Percentiles rank a stretch among this genome's conserved stretches.
phyloP scores from a whole-genome alignment of 2,113 vertebrate genomes.

The Anseranas semipalmata region DNA sequence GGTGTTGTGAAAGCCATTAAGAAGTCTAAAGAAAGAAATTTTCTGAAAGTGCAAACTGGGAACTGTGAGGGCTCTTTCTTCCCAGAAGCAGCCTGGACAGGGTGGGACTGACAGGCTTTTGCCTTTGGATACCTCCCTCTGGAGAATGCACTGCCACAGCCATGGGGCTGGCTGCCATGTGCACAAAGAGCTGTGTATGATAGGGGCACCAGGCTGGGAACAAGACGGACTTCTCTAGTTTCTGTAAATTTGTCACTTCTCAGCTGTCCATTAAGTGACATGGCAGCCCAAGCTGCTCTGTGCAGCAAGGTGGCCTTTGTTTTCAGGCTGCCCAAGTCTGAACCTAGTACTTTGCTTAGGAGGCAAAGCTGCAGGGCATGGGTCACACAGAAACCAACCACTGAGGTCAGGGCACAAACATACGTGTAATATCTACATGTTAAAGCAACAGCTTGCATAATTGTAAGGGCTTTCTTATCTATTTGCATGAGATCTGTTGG shows the following conservation, averaged over 20 bases:
- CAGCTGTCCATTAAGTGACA: not conserved
- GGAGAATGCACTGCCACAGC: not conserved
- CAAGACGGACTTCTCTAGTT: not conserved
- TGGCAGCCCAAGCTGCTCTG: not conserved
- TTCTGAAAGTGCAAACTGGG: not conserved
- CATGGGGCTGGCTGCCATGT: not conserved
- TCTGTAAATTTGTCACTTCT: not conserved
- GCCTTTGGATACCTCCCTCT: not conserved
- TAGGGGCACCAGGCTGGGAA: not conserved
- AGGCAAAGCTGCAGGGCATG: not conserved
- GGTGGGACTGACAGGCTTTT: not conserved
- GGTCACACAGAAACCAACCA: not conserved
- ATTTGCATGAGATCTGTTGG: not conserved
- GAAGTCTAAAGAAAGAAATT: not conserved
- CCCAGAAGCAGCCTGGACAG: not conserved
- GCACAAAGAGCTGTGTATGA: not conserved
- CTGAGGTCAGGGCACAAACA: not conserved
- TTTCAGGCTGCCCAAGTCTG: not conserved
- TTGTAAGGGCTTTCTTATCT: not conserved
- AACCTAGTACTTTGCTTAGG: not conserved
- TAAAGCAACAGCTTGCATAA: not conserved
- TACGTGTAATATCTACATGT: not conserved
- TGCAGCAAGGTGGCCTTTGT: not conserved
- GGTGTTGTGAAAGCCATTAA: not conserved
- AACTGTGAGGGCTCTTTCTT: not conserved